Conservation (phyloP, 2,888 invertebrate genomes). For the Chrysina gloriosa region DNA sequence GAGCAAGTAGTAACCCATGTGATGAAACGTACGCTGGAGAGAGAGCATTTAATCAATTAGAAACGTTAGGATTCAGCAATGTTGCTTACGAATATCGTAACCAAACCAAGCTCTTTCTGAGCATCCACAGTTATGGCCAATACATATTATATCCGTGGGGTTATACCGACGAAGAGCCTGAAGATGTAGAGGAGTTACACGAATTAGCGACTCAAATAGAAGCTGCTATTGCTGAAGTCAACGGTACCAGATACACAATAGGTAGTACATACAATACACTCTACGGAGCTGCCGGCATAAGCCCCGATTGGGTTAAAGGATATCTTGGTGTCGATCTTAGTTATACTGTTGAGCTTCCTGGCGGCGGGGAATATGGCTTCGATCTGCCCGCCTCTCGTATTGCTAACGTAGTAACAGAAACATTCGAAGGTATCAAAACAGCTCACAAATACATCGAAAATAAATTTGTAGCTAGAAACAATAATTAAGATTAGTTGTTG, state of each 20-base stretch:
- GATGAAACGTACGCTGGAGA: slow-evolving; percentile 65
- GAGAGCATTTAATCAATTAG: slow-evolving; percentile 65
- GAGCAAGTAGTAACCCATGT: slow-evolving; percentile 60
- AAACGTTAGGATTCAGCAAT: slow-evolving; percentile 68
- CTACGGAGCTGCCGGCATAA: slow-evolving; percentile 71
- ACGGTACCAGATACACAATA: slow-evolving; percentile 66
- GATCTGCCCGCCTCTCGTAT: slow-evolving; percentile 70
- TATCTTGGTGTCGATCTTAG: slow-evolving; percentile 69
- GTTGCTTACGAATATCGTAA: slow-evolving; percentile 72
- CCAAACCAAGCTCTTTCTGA: slow-evolving; percentile 62
- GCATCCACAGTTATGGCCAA: slow-evolving; percentile 80
- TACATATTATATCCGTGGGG: slow-evolving; percentile 79
- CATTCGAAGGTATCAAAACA: slow-evolving; percentile 73
- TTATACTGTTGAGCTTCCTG: slow-evolving; percentile 75
- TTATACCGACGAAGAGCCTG: slow-evolving; percentile 66
- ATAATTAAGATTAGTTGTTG: no score
- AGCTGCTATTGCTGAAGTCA: slow-evolving; percentile 61
- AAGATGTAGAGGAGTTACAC: slow-evolving; percentile 66
- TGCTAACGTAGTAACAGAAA: slow-evolving; percentile 69
- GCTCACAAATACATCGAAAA: no score
- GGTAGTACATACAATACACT: slow-evolving; percentile 65
- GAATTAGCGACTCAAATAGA: slow-evolving; percentile 64
- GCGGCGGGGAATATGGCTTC: slow-evolving; percentile 69
- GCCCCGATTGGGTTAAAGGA: slow-evolving; percentile 74
- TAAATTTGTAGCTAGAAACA: no score